These are phyloP conservation scores for Marmota flaviventris DNA, from an alignment of 2,113 vertebrate species.

Conservation along the genomic window DNA sequence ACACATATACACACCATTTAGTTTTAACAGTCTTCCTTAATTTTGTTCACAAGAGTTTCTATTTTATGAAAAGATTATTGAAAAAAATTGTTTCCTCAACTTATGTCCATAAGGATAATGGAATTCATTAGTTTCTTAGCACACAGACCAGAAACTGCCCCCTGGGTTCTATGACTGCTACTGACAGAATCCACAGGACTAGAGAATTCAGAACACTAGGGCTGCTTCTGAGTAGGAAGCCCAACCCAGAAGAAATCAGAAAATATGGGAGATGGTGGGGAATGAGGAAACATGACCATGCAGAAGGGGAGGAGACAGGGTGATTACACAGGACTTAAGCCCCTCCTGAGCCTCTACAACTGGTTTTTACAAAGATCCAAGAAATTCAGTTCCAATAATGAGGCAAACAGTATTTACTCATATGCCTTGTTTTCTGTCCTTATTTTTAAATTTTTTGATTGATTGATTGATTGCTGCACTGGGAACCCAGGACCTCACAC, in stretches of 20 bases:
- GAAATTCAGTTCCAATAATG: slow-evolving; percentile 86
- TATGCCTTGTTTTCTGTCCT: slow-evolving; percentile 78
- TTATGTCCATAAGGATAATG: slow-evolving; percentile 82
- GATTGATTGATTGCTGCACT: neutral
- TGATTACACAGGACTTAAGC: slow-evolving; percentile 80
- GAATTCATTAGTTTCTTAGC: slow-evolving; percentile 86
- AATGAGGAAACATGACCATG: neutral
- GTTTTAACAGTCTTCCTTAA: slow-evolving; percentile 53
- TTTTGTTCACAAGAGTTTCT: slow-evolving; percentile 74
- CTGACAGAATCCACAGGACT: slow-evolving; percentile 73
- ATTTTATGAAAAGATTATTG: slow-evolving; percentile 88
- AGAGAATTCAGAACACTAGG: slow-evolving; percentile 77
- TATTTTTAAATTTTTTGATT: neutral
- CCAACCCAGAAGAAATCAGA: slow-evolving; percentile 62
- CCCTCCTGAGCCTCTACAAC: slow-evolving; percentile 79
- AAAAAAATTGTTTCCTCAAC: slow-evolving; percentile 86
- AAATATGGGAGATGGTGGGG: neutral
- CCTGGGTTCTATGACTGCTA: slow-evolving; percentile 78
- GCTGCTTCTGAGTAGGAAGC: slow-evolving; percentile 50
- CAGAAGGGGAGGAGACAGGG: slow-evolving; percentile 76
- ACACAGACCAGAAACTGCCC: slow-evolving; percentile 85
- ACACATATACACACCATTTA: slow-evolving; percentile 8
- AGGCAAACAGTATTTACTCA: slow-evolving; percentile 88
- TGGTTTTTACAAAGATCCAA: slow-evolving; percentile 76
- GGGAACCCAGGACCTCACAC: neutral